Percentiles rank a stretch among this genome's conserved stretches.
phyloP scores from a whole-genome alignment of 2,888 invertebrate species.

The Hymenopus coronatus region DNA sequence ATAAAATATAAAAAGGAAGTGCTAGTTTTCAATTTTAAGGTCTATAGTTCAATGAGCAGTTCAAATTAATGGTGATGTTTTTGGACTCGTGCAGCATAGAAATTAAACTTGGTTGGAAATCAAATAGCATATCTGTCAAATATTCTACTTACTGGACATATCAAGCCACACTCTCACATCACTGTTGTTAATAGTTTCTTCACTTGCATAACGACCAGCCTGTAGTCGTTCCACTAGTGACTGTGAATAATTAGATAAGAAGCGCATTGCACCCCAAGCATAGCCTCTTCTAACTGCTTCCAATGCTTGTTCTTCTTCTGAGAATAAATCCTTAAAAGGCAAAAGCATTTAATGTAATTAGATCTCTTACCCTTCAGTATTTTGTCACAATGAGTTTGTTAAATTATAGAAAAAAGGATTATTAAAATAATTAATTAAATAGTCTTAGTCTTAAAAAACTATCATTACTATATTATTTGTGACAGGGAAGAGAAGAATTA shows the following conservation, averaged over 20 bases:
- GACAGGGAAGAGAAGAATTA: no score
- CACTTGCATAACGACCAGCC: conserved; percentile 56
- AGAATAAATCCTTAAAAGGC: background rate
- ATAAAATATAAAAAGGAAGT: no score
- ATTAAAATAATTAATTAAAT: no score
- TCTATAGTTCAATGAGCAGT: no score
- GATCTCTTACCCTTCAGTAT: no score
- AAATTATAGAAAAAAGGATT: no score
- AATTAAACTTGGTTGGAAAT: background rate
- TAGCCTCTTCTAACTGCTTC: conserved; percentile 65
- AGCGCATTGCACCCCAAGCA: conserved; percentile 73
- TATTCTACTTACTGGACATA: conserved; percentile 69
- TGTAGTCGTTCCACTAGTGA: conserved; percentile 62
- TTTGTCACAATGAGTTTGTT: no score
- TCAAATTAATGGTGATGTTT: background rate
- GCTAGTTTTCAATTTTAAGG: no score
- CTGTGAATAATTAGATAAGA: conserved; percentile 72
- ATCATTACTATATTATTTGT: no score
- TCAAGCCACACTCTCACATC: conserved; percentile 73
- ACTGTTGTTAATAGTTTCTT: conserved; percentile 59
- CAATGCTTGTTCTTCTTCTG: conserved; percentile 58
- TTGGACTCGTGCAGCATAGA: background rate
- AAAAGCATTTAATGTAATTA: background rate
- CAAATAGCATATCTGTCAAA: background rate
- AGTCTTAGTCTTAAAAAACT: no score